Conservation (phyloP, 1,140 invertebrate genomes). For the Coelopa frigida region DNA sequence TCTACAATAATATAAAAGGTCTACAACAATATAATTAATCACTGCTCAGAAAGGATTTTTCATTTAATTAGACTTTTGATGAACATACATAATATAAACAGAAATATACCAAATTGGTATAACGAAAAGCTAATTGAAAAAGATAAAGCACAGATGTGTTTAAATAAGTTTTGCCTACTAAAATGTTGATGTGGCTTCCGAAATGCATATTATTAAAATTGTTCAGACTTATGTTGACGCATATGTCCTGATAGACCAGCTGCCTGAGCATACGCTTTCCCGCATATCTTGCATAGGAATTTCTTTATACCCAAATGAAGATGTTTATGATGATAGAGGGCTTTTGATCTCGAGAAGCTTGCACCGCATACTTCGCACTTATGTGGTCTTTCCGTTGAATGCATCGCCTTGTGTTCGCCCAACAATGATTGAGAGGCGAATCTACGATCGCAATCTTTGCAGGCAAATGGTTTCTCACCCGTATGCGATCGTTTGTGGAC, state of each 20-base stretch:
- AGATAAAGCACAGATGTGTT: no score
- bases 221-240: slow-evolving; percentile 25
- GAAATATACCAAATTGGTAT: no score
- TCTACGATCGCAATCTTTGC: slow-evolving; percentile 22
- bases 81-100: no score
- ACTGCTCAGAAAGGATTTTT: no score
- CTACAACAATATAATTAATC: no score
- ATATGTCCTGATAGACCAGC: slow-evolving; percentile 38
- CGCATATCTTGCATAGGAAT: slow-evolving; percentile 61
- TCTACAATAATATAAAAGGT: no score
- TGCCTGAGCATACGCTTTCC: slow-evolving; percentile 36
- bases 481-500: slow-evolving; percentile 93
- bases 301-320: slow-evolving; percentile 79
- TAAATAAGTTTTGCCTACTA: no score
- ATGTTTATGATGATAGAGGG: slow-evolving; percentile 74
- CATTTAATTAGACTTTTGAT: no score
- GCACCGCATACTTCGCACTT: slow-evolving; percentile 66
- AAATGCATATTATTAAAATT: neutral
- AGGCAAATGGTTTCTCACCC: slow-evolving; percentile 86
- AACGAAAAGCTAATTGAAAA: no score
- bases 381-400: slow-evolving; percentile 74
- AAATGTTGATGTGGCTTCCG: no score
- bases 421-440: slow-evolving; percentile 35
- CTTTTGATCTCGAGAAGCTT: slow-evolving; percentile 76
- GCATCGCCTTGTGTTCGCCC: slow-evolving; percentile 57